Conservation (phyloP, 2,888 invertebrate genomes). For the Eristalis arbustorum region DNA sequence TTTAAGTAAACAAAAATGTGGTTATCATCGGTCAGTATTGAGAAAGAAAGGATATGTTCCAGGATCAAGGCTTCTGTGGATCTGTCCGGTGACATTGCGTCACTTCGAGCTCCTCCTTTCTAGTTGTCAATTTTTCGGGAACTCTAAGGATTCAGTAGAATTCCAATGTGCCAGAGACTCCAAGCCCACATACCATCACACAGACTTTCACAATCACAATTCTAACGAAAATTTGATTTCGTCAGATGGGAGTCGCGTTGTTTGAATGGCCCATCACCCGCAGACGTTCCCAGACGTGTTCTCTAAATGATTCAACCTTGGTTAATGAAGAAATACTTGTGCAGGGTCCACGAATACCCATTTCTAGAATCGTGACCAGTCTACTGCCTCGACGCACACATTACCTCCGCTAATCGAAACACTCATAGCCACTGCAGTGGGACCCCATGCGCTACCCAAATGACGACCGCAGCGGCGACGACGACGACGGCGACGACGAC, state of each 20-base stretch:
- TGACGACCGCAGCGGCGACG: background rate
- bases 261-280: background rate
- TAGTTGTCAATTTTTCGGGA: too few relatives aligned
- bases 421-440: slow-evolving; percentile 2
- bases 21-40: too few relatives aligned
- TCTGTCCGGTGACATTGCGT: too few relatives aligned
- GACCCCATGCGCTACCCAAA: slow-evolving; percentile 34
- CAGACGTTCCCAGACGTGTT: slow-evolving; percentile 22
- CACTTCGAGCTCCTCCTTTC: too few relatives aligned
- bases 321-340: slow-evolving; percentile 41
- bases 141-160: too few relatives aligned
- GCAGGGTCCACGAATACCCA: slow-evolving; percentile 26
- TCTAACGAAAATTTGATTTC: background rate
- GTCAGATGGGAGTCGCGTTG: background rate
- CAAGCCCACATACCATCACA: background rate
- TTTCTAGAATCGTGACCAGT: slow-evolving; percentile 61
- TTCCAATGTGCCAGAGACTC: background rate
- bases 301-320: slow-evolving; percentile 57
- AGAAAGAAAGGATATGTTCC: too few relatives aligned
- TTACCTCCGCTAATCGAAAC: slow-evolving; percentile 30
- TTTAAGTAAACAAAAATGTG: too few relatives aligned
- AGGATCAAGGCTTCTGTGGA: too few relatives aligned
- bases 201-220: background rate
- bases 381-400: slow-evolving; percentile 24
- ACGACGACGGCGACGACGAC: background rate